These are phyloP conservation scores for Atopsyche davidsoni DNA, from an alignment of 1,140 invertebrate genomes.

Conservation along the genomic window DNA sequence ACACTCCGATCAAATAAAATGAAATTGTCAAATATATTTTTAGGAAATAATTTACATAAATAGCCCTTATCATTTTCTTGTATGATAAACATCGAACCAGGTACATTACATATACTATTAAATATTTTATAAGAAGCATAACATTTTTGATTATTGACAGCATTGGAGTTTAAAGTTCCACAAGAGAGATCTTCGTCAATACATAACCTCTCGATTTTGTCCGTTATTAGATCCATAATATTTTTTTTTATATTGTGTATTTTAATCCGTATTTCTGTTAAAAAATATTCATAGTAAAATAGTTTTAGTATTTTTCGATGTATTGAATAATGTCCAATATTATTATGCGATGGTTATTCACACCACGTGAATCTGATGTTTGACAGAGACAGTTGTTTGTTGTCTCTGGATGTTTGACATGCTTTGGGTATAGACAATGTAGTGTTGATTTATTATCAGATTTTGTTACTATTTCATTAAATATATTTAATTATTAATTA, in stretches of 20 bases:
- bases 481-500: too few relatives aligned
- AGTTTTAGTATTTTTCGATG: neutral
- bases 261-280: neutral
- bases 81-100: constrained; percentile 12
- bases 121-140: constrained; percentile 14
- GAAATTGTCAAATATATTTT: constrained; percentile 13
- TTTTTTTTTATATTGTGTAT: neutral
- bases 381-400: neutral
- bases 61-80: neutral
- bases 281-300: neutral
- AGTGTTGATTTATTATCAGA: too few relatives aligned
- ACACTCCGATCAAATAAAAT: constrained; percentile 21
- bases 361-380: neutral
- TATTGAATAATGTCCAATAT: neutral
- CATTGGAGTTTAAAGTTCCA: constrained; percentile 10
- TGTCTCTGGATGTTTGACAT: too few relatives aligned
- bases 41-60: constrained; percentile 21
- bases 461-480: too few relatives aligned
- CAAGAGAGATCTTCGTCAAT: constrained; percentile 7
- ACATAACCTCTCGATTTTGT: constrained; percentile 15
- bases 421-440: too few relatives aligned
- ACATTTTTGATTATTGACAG: constrained; percentile 24
- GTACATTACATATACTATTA: constrained; percentile 7
- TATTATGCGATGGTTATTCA: neutral
- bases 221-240: constrained; percentile 19